These are phyloP conservation scores for Porites evermanni DNA, from an alignment of 92 coral and sea anemone genomes.

Conservation along the genomic window DNA sequence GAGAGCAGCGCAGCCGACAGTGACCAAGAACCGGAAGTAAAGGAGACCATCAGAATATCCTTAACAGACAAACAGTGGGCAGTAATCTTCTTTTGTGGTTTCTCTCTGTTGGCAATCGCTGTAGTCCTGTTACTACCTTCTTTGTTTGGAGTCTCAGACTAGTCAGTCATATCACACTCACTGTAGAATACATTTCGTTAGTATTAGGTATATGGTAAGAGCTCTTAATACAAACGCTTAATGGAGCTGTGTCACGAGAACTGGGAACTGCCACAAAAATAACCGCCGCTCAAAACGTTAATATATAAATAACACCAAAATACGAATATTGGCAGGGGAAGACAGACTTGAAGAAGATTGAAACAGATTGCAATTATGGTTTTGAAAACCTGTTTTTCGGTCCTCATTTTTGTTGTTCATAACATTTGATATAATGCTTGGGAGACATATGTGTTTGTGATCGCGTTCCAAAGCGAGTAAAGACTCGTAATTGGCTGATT, in stretches of 20 bases:
- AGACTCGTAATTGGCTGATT: no score
- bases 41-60: constrained; percentile 49
- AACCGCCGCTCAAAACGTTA: no score
- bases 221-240: neutral
- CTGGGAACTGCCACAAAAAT: no score
- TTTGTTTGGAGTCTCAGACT: constrained; percentile 61
- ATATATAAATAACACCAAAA: no score
- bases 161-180: neutral
- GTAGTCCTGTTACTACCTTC: constrained; percentile 77
- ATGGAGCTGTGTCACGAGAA: neutral
- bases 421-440: no score
- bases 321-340: no score
- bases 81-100: constrained; percentile 83
- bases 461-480: no score
- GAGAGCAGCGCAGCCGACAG: constrained; percentile 58
- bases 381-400: no score
- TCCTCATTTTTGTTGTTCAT: no score
- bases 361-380: no score
- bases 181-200: neutral
- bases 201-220: neutral
- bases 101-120: constrained; percentile 71
- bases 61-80: constrained; percentile 96
- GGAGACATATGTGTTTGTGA: no score
- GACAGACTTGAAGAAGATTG: no score
- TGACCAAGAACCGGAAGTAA: constrained; percentile 32